phyloP scores from a whole-genome alignment of 2,888 invertebrate genomes.

The Hirtodrosophila alboralis region DNA sequence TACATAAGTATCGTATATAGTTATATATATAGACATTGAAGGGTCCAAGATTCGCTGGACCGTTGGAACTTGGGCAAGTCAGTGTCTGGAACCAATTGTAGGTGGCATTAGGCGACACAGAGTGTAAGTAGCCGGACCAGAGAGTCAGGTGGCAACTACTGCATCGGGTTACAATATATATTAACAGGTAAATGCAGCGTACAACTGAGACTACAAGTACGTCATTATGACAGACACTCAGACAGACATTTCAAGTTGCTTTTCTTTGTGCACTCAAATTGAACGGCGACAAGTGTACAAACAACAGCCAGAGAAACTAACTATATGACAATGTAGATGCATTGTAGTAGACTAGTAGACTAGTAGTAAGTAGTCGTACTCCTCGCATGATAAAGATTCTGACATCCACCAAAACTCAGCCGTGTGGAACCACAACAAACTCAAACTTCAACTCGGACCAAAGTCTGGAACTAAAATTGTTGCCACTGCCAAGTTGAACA shows the following conservation, averaged over 20 bases:
- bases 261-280: slow-evolving; percentile 77
- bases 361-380: too few species aligned
- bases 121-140: too few species aligned
- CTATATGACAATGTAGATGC: slow-evolving; percentile 55
- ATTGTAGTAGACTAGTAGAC: slow-evolving; percentile 22
- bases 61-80: slow-evolving; percentile 58
- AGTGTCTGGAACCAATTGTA: slow-evolving; percentile 63
- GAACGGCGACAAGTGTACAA: slow-evolving; percentile 78
- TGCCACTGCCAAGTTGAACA: slow-evolving; percentile 61
- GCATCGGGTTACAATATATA: slow-evolving; percentile 76
- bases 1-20: slow-evolving; percentile 7
- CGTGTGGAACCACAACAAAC: slow-evolving; percentile 68
- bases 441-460: slow-evolving; percentile 25
- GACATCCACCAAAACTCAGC: slow-evolving; percentile 58
- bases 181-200: slow-evolving; percentile 69
- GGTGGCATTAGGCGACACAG: slow-evolving; percentile 46
- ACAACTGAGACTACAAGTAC: slow-evolving; percentile 26
- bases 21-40: slow-evolving; percentile 11
- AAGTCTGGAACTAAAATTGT: slow-evolving; percentile 29
- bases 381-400: slow-evolving; percentile 76
- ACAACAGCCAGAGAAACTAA: slow-evolving; percentile 19
- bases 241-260: slow-evolving; percentile 44
- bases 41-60: slow-evolving; percentile 60
- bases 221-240: slow-evolving; percentile 40
- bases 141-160: slow-evolving; percentile 26